Percentiles rank a stretch among this genome's conserved stretches.
These are phyloP conservation scores for Eumeta japonica DNA, from an alignment of 1,140 invertebrate genomes.

Conservation along the genomic window DNA sequence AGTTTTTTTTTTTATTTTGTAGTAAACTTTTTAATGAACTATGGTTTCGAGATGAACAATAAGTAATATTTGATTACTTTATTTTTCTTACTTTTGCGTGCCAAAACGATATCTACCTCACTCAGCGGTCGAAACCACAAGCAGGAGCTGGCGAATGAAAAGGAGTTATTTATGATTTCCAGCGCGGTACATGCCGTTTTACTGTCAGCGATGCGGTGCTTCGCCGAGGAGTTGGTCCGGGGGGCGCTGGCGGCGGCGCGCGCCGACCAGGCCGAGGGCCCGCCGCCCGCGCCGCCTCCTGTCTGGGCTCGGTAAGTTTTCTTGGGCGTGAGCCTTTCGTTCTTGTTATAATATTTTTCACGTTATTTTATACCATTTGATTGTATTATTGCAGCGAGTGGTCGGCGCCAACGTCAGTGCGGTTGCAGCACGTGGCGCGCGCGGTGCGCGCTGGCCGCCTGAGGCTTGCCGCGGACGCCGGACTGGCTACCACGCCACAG, in stretches of 20 bases:
- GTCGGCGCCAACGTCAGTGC: conserved; percentile 5
- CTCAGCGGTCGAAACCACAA: neutral
- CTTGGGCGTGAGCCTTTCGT: too few species aligned
- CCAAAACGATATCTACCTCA: conserved; percentile 7
- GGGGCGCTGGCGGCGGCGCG: conserved; percentile 26
- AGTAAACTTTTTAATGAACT: too few species aligned
- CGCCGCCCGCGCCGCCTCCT: conserved; percentile 2
- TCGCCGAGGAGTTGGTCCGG: conserved; percentile 40
- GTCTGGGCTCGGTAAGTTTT: conserved; percentile 27
- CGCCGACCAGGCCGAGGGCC: conserved; percentile 4
- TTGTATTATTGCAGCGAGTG: too few species aligned
- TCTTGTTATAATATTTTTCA: conserved; percentile 3
- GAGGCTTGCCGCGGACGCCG: too few species aligned
- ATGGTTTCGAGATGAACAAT: too few species aligned
- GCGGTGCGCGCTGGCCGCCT: conserved; percentile 10
- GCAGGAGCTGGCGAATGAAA: neutral
- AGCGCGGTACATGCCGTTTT: conserved; percentile 44
- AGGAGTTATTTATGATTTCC: conserved; percentile 2
- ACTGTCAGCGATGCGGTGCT: conserved; percentile 31
- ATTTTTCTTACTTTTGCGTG: conserved; percentile 7
- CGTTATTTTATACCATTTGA: too few species aligned
- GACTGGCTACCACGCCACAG: too few species aligned
- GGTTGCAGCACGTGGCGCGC: neutral
- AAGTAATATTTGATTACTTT: conserved; percentile 1
- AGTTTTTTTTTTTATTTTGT: too few species aligned